Evolutionary conservation across 2,113 vertebrate genomes (phyloP).

Genomic region (Nycticebus coucang): DNA sequence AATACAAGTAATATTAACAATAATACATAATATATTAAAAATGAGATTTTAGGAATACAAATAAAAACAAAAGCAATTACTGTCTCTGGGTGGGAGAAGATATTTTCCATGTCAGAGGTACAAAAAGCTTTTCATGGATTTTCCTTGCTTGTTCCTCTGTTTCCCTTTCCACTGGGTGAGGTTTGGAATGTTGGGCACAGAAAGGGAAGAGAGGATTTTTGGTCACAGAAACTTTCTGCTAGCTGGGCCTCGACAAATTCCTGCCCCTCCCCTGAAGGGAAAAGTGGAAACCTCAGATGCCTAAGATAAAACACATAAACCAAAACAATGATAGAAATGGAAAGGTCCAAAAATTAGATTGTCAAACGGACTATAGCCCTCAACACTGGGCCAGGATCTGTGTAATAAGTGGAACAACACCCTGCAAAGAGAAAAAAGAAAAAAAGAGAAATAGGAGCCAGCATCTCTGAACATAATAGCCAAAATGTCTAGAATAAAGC

Average conservation of each 20-base stretch:
- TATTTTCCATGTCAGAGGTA: background rate
- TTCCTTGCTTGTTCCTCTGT: background rate
- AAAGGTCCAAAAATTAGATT: background rate
- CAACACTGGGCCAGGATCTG: background rate
- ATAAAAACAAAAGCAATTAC: background rate
- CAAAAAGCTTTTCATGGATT: background rate
- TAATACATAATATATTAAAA: background rate
- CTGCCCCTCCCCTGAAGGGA: rapidly evolving
- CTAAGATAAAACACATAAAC: background rate
- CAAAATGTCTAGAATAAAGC: background rate
- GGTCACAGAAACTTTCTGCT: background rate
- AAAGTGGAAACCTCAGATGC: background rate
- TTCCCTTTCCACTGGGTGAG: background rate
- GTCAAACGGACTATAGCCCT: background rate
- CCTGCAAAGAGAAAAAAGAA: background rate
- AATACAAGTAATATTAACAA: background rate
- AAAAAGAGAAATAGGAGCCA: background rate
- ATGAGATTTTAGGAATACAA: background rate
- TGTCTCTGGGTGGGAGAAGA: background rate
- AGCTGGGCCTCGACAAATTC: background rate
- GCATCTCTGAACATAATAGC: background rate
- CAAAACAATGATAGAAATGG: background rate
- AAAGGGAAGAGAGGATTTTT: background rate
- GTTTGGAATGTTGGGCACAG: background rate
- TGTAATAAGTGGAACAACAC: background rate